These are phyloP conservation scores for Doryteuthis pealeii DNA, from an alignment of 1,140 invertebrate species.

Conservation along the genomic window DNA sequence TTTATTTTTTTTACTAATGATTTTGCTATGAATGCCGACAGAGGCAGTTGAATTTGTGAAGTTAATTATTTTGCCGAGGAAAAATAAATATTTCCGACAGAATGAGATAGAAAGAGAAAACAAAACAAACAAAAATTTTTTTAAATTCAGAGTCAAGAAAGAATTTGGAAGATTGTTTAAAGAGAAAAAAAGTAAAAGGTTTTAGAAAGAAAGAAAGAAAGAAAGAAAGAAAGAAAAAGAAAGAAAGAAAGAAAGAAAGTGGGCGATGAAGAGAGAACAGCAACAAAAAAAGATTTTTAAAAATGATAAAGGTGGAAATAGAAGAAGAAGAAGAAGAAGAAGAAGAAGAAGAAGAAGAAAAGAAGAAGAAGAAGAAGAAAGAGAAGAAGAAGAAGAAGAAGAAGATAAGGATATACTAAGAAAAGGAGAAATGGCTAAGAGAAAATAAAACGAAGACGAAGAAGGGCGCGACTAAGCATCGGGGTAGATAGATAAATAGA, in stretches of 20 bases:
- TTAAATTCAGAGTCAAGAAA: no score
- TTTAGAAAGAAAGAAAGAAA: no score
- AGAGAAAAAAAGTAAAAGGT: no score
- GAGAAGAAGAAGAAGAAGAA: not conserved
- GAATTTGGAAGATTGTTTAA: no score
- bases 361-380: not conserved
- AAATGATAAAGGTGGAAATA: not conserved
- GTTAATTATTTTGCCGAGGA: no score
- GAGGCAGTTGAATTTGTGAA: no score
- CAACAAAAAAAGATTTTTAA: not conserved
- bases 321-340: not conserved
- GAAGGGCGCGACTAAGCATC: not conserved
- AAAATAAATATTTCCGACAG: no score
- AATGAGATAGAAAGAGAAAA: no score
- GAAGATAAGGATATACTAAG: not conserved
- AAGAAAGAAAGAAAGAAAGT: not conserved
- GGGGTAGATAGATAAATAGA: not conserved
- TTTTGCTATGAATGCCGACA: no score
- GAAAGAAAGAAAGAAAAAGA: not conserved
- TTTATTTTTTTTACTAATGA: no score
- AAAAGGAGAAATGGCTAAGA: conserved; percentile 8
- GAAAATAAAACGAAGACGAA: not conserved
- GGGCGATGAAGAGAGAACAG: no score
- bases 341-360: not conserved
- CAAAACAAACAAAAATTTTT: no score